Conservation (phyloP, 2,888 invertebrate species). For the Pollenia griseotomentosa region DNA sequence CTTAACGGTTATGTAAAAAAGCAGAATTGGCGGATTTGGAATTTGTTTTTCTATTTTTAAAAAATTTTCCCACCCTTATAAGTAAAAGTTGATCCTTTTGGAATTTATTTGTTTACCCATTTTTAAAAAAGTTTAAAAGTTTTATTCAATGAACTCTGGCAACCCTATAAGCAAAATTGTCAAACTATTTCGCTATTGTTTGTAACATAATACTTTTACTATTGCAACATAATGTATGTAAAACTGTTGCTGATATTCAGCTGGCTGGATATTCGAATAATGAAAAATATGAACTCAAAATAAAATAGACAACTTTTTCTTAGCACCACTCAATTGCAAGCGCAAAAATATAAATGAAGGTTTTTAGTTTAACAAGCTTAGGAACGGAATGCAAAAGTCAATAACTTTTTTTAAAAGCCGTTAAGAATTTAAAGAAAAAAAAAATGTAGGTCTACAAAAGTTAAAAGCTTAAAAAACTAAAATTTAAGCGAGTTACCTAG, state of each 20-base stretch:
- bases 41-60: no score
- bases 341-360: conserved; percentile 44
- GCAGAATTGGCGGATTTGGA: no score
- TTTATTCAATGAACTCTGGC: no score
- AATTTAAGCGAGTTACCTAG: no score
- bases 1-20: no score
- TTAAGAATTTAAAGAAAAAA: neutral
- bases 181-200: conserved; percentile 7
- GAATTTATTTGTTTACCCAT: no score
- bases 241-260: neutral
- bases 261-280: neutral
- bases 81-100: no score
- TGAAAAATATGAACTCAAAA: neutral
- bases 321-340: neutral
- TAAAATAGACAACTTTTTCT: neutral
- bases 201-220: conserved; percentile 11
- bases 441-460: neutral
- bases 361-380: conserved; percentile 63
- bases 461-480: neutral
- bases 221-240: neutral
- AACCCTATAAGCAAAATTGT: no score
- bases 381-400: conserved; percentile 43
- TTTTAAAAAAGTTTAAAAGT: no score
- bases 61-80: no score
- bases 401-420: conserved; percentile 22